Evolutionary conservation across 2,888 invertebrate genomes (phyloP).

Genomic region (Caradrina clavipalpis): DNA sequence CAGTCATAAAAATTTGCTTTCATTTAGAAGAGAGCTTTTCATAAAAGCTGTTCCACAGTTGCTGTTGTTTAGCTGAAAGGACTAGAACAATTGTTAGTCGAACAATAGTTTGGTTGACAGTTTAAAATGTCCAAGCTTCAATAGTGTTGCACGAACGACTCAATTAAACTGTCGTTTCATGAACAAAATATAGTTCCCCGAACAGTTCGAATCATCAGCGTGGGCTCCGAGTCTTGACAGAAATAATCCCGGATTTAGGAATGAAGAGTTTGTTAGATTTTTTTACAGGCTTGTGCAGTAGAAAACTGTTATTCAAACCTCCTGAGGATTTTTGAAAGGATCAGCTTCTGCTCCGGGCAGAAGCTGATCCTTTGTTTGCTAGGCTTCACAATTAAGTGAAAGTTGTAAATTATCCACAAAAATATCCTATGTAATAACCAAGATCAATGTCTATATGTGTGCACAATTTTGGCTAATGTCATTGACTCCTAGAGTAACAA

Average conservation of each 20-base stretch:
- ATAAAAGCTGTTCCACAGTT: conserved; percentile 27
- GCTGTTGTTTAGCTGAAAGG: conserved; percentile 21
- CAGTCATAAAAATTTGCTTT: conserved; percentile 16
- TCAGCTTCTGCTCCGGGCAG: no score
- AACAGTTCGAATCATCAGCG: conserved; percentile 40
- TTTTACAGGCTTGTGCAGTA: background rate
- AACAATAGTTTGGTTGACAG: conserved; percentile 51
- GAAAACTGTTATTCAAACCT: background rate
- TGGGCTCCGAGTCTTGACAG: conserved; percentile 38
- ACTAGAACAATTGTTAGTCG: conserved; percentile 43
- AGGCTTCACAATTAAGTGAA: no score
- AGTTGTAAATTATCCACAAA: no score
- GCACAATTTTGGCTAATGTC: no score
- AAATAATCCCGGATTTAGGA: conserved; percentile 32
- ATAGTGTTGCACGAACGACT: conserved; percentile 37
- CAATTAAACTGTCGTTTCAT: conserved; percentile 54
- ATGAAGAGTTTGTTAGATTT: conserved; percentile 13
- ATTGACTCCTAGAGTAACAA: no score
- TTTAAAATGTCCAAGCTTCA: conserved; percentile 48
- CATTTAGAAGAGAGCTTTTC: background rate
- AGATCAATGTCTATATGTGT: no score
- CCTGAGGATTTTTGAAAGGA: no score
- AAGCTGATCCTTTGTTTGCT: no score
- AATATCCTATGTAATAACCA: no score
- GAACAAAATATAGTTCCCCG: conserved; percentile 43